phyloP scores from a whole-genome alignment of 1,140 invertebrate genomes.

The Apis cerana region DNA sequence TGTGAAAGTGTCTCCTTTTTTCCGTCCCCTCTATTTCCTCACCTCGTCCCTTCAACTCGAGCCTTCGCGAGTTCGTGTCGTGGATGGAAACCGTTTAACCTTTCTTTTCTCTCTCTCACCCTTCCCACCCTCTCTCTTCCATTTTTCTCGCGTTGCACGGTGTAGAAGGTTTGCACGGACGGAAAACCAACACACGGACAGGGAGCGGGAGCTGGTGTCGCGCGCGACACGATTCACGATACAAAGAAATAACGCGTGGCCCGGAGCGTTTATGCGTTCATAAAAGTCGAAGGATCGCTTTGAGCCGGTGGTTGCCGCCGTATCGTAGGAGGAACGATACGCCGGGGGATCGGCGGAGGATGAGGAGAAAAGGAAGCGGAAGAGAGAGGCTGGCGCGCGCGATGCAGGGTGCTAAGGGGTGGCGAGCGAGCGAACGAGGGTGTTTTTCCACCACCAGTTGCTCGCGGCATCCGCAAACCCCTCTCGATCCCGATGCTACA shows the following conservation, averaged over 20 bases:
- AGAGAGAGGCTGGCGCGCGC: conserved; percentile 55
- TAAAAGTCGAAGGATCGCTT: conserved; percentile 73
- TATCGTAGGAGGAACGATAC: conserved; percentile 55
- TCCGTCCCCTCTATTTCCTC: neutral
- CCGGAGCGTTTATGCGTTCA: conserved; percentile 72
- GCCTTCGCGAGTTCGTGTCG: conserved; percentile 27
- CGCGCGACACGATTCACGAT: neutral
- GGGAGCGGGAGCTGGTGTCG: too few species aligned
- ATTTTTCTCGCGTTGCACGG: too few species aligned
- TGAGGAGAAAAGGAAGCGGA: conserved; percentile 66
- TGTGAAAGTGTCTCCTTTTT: conserved; percentile 51
- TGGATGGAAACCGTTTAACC: conserved; percentile 63
- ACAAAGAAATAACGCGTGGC: conserved; percentile 31
- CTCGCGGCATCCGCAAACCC: conserved; percentile 78
- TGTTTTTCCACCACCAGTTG: conserved; percentile 83
- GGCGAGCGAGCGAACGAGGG: conserved; percentile 74
- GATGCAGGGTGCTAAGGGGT: conserved; percentile 64
- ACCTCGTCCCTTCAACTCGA: neutral
- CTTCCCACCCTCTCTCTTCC: too few species aligned
- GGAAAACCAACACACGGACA: too few species aligned
- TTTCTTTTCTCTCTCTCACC: neutral
- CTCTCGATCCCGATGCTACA: conserved; percentile 65
- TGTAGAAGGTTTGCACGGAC: too few species aligned
- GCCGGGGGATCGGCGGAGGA: conserved; percentile 57
- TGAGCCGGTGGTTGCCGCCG: conserved; percentile 47